A percentile compares a stretch with the other conserved stretches of the same genome.
Evolutionary conservation across 2,888 invertebrate species (phyloP).

Genomic region (Lordiphosa fenestrarum): DNA sequence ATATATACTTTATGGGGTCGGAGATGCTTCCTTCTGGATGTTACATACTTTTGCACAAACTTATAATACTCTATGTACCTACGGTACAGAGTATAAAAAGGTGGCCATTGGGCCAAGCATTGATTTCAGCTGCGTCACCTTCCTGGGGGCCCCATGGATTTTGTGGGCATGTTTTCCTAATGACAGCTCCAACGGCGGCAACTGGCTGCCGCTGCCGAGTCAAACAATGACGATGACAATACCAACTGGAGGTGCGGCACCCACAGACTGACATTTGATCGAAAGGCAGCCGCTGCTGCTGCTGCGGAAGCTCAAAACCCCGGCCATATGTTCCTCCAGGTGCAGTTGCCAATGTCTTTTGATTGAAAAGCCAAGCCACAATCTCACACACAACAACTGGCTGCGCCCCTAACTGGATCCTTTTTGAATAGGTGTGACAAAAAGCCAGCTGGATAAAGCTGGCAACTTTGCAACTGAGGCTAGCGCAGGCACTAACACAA

Average conservation of each 20-base stretch:
- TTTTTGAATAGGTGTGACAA: too few species aligned
- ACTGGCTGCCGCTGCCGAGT: slow-evolving; percentile 19
- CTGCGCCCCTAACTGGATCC: too few species aligned
- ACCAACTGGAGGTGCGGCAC: slow-evolving; percentile 50
- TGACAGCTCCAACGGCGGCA: slow-evolving; percentile 44
- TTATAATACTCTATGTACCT: too few species aligned
- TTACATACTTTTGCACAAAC: too few species aligned
- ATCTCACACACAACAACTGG: too few species aligned
- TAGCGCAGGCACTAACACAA: too few species aligned
- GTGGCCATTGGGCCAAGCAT: slow-evolving; percentile 36
- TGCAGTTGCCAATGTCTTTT: neutral
- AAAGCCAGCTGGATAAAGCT: too few species aligned
- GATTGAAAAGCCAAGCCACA: neutral
- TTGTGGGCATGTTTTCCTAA: slow-evolving; percentile 43
- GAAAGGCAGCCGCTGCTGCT: slow-evolving; percentile 58
- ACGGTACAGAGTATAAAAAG: too few species aligned
- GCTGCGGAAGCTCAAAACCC: slow-evolving; percentile 52
- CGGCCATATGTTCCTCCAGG: slow-evolving; percentile 10
- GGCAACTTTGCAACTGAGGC: too few species aligned
- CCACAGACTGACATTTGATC: slow-evolving; percentile 59
- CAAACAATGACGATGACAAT: slow-evolving; percentile 56
- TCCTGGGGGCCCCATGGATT: slow-evolving; percentile 13
- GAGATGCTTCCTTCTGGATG: too few species aligned
- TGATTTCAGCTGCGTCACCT: slow-evolving; percentile 72
- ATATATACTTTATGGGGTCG: too few species aligned